Percentiles rank a stretch among this genome's conserved stretches.
These are phyloP conservation scores for Dolichallabes microphthalmus DNA, from an alignment of 2,113 vertebrate genomes.

Conservation along the genomic window DNA sequence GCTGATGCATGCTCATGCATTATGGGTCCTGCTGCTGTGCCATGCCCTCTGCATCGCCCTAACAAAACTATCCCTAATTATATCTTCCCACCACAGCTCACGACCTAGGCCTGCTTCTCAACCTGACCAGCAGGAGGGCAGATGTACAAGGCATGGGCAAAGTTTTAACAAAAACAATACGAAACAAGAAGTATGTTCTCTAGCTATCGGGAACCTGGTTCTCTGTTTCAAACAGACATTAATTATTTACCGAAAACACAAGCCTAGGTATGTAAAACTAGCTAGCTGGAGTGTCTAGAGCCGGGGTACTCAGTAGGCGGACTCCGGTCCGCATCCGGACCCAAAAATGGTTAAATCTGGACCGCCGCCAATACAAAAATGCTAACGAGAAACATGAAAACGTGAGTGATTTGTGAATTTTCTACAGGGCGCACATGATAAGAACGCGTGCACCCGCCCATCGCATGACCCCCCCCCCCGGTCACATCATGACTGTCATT, in stretches of 20 bases:
- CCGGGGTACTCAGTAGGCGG: too few species aligned
- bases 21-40: background rate
- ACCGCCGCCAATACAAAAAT: too few species aligned
- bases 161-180: constrained; percentile 32
- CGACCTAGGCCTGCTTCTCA: constrained; percentile 1
- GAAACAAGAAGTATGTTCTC: background rate
- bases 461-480: too few species aligned
- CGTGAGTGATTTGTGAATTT: too few species aligned
- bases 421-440: too few species aligned
- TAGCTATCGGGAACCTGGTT: background rate
- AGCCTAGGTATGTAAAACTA: background rate
- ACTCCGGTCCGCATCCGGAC: too few species aligned
- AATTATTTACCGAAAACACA: constrained; percentile 6
- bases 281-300: background rate
- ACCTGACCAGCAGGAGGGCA: constrained; percentile 24
- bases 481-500: too few species aligned
- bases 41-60: constrained; percentile 29
- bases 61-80: constrained; percentile 28
- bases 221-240: background rate
- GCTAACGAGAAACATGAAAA: too few species aligned
- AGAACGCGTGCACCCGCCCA: too few species aligned
- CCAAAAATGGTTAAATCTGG: too few species aligned
- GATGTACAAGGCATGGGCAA: constrained; percentile 24
- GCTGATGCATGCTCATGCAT: background rate
- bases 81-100: constrained; percentile 12